Base-by-base conservation (phyloP, 2,888 invertebrate species). In the Cylindroiulus punctatus region DNA sequence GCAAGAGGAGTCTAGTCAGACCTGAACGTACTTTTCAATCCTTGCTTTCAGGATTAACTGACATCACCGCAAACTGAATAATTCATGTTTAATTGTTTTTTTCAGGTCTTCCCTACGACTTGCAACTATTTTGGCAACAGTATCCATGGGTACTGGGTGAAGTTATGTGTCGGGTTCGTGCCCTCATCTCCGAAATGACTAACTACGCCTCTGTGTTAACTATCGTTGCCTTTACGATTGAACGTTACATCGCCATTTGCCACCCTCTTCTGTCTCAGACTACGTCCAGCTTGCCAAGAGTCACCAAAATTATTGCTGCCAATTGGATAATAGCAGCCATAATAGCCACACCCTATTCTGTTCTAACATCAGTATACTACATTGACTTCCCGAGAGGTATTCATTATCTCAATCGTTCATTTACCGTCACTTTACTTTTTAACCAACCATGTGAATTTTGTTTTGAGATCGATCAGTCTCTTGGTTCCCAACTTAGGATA, bases 201-300 rank as follows among this genome's bases (percentile, higher is more conserved):
- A 86, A 86, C 0, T 97, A 97, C 91, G 96, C 96, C 0, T 97
- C 97, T 0, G 96, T 97, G 84, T 92, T 97, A 90, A 97, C 97
- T 36, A 97, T 97, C 89, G 96, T 97, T 82, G 96, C 96, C 3
- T 97, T 97, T 91, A 97, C 97, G 0, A 94, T 95, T 91, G 97
- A 97, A 92, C 93, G 97, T 81, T 96, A 97, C 92, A 92, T 97
- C 88, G 97, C 97, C 47, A 97, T 97, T 90, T 97, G 97, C 90
- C 95, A 97, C 90, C 97, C 97, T 0, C 92, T 97, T 76, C 94
- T 94, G 90, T 93, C 95, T 87, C 95, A 96, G 91, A 94, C 95
- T 57, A 95, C 97, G 94, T 95, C 96, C 0, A 95, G 96, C 0
- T 93, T 96, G 44, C 94, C 95, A 84, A 92, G 97, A n/a, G 96